A percentile compares a stretch with the other conserved stretches of the same genome.
These are phyloP conservation scores for Calameuta idolon DNA, from an alignment of 2,888 invertebrate species.

Conservation along the genomic window DNA sequence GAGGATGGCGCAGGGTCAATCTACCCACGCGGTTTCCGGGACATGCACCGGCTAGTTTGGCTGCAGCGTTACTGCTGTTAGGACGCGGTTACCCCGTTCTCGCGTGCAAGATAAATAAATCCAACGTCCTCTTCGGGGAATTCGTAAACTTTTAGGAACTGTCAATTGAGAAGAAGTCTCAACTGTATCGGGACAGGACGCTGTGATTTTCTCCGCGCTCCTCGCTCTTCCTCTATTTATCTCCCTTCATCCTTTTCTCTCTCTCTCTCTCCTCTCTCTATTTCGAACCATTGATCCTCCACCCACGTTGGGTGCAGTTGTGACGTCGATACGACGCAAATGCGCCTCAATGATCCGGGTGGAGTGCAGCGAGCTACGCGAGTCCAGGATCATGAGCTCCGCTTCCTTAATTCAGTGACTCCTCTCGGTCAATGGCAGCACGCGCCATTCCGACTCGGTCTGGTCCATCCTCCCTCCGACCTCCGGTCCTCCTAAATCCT, in stretches of 20 bases:
- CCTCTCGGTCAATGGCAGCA: background rate
- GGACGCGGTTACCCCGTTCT: conserved; percentile 31
- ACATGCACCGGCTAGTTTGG: conserved; percentile 49
- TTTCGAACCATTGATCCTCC: background rate
- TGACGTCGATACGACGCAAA: background rate
- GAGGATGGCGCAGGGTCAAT: conserved; percentile 41
- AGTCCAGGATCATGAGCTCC: background rate
- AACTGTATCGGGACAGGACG: background rate
- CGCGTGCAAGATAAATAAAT: background rate
- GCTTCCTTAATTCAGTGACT: background rate
- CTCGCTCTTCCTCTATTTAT: background rate
- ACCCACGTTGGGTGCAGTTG: background rate
- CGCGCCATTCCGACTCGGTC: background rate
- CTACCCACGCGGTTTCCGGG: conserved; percentile 55
- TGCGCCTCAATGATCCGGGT: background rate
- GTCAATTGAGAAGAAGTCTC: background rate
- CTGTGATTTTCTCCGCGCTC: background rate
- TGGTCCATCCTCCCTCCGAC: background rate
- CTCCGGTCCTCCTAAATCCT: background rate
- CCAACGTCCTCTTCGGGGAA: background rate
- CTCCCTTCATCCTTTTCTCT: background rate
- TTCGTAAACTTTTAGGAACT: background rate
- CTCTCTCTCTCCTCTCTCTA: background rate
- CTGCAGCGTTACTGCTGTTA: conserved; percentile 40
- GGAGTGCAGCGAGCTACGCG: background rate